Conservation (phyloP, 2,888 invertebrate species). For the Eupithecia pulchellata region DNA sequence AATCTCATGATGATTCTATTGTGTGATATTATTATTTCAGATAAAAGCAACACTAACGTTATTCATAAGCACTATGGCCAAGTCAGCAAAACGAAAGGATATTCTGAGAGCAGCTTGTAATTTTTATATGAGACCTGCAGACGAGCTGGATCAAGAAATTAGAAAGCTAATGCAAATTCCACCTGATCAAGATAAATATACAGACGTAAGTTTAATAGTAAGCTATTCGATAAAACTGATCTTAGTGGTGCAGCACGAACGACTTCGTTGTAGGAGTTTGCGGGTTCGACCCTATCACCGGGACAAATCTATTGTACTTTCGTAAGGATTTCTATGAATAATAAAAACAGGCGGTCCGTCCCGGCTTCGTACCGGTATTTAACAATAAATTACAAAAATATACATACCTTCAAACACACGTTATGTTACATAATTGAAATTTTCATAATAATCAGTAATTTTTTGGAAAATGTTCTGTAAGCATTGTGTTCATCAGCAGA, state of each 20-base stretch:
- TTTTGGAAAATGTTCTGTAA: too few species aligned
- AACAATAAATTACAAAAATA: too few species aligned
- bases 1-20: background rate
- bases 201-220: constrained; percentile 40
- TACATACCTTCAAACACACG: too few species aligned
- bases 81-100: constrained; percentile 54
- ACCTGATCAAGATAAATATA: constrained; percentile 48
- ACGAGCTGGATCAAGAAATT: constrained; percentile 60
- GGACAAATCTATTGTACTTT: too few species aligned
- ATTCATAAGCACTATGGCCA: constrained; percentile 60
- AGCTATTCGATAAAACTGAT: background rate
- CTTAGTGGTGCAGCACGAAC: background rate
- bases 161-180: constrained; percentile 54
- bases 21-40: constrained; percentile 46
- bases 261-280: background rate
- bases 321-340: too few species aligned
- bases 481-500: too few species aligned
- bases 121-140: constrained; percentile 61
- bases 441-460: too few species aligned
- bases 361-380: too few species aligned
- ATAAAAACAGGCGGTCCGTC: too few species aligned
- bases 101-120: constrained; percentile 59
- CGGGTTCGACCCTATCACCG: too few species aligned
- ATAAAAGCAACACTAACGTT: constrained; percentile 62
- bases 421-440: too few species aligned